These are phyloP conservation scores for Pteruthius melanotis DNA, from an alignment of 2,113 vertebrate genomes.

Conservation along the genomic window DNA sequence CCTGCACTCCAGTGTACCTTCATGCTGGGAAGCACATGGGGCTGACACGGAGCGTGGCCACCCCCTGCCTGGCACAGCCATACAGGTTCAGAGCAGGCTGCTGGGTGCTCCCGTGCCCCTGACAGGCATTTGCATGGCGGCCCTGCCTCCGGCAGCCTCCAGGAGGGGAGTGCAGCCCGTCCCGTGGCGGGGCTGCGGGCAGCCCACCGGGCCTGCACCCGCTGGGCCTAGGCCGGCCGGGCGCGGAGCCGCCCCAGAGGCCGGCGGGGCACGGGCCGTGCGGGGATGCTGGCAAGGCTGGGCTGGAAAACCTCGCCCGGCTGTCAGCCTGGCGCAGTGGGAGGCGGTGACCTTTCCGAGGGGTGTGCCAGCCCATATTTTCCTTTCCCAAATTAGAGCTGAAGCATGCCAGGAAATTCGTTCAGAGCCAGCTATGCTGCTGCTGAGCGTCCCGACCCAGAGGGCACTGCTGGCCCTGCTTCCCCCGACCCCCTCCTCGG, in stretches of 20 bases:
- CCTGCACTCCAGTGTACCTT: accelerated
- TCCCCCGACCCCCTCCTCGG: accelerated
- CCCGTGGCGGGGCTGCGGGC: accelerated
- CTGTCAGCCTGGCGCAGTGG: not conserved
- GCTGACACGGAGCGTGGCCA: not conserved
- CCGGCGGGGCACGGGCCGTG: accelerated
- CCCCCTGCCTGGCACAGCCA: not conserved
- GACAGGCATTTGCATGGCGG: accelerated
- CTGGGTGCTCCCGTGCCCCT: accelerated
- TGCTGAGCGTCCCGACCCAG: not conserved
- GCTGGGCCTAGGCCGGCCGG: not conserved
- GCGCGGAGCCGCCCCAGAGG: accelerated
- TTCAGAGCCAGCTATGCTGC: not conserved
- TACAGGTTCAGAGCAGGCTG: accelerated
- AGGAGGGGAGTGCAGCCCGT: accelerated
- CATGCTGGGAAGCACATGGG: accelerated
- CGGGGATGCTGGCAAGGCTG: not conserved
- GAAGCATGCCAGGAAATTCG: not conserved
- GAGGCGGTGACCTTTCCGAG: not conserved
- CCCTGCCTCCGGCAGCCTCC: accelerated
- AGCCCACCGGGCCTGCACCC: accelerated
- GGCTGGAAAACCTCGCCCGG: not conserved
- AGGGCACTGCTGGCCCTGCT: not conserved
- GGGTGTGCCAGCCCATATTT: not conserved
- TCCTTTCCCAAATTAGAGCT: constrained; percentile 6